A percentile compares a stretch with the other conserved stretches of the same genome.
phyloP scores from a whole-genome alignment of 1,140 invertebrate species.

The Ceratina calcarata region DNA sequence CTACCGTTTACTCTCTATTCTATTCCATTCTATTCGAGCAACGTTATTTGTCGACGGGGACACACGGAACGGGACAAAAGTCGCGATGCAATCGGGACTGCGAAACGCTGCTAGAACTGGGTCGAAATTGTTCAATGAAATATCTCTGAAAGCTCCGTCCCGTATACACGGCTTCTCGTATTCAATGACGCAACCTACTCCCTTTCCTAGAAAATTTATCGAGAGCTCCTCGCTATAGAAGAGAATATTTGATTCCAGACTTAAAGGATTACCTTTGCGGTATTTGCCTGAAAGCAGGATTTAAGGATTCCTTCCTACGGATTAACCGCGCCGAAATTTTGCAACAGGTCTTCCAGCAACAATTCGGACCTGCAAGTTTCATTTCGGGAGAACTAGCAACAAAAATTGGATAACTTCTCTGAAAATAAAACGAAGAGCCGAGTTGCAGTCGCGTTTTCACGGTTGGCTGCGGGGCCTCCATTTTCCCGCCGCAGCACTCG shows the following conservation, averaged over 20 bases:
- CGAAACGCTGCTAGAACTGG: not conserved
- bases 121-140: constrained; percentile 9
- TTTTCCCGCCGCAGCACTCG: not conserved
- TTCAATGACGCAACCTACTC: not conserved
- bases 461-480: not conserved
- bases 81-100: not conserved
- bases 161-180: not conserved
- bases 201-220: not conserved
- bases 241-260: too few relatives aligned
- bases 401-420: not conserved
- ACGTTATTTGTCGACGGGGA: not conserved
- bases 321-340: too few relatives aligned
- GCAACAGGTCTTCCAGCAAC: too few relatives aligned
- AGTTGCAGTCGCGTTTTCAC: not conserved
- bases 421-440: not conserved
- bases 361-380: not conserved
- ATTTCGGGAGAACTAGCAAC: not conserved
- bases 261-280: too few relatives aligned
- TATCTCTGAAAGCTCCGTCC: not conserved
- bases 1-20: too few relatives aligned
- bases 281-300: too few relatives aligned
- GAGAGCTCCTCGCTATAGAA: too few relatives aligned
- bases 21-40: too few relatives aligned
- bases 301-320: too few relatives aligned
- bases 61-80: not conserved